These are phyloP conservation scores for Callipepla californica DNA, from an alignment of 2,113 vertebrate genomes.

Conservation along the genomic window DNA sequence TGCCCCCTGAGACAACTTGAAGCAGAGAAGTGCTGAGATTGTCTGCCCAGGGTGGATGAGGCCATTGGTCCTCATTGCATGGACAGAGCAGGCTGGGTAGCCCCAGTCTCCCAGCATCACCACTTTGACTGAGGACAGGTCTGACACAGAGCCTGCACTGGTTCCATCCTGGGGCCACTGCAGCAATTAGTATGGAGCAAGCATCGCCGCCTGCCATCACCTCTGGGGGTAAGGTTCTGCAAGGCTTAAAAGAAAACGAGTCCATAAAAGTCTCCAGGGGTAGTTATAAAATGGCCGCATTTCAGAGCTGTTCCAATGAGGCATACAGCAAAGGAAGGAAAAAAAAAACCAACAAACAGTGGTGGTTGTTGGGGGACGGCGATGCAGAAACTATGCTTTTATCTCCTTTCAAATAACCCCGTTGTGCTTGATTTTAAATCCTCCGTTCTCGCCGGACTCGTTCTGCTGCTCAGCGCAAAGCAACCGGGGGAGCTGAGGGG, in stretches of 20 bases:
- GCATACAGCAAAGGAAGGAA: background rate
- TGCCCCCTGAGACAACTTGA: constrained; percentile 4
- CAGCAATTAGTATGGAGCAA: constrained; percentile 17
- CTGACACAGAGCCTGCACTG: background rate
- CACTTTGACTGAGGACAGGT: background rate
- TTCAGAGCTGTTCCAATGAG: constrained; percentile 53
- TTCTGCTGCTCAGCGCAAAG: constrained; percentile 13
- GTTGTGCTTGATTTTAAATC: constrained; percentile 63
- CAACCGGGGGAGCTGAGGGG: background rate
- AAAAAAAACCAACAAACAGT: background rate
- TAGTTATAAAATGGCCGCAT: constrained; percentile 51
- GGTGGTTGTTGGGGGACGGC: background rate
- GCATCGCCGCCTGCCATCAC: background rate
- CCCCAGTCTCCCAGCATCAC: background rate
- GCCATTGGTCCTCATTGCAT: background rate
- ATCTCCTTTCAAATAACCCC: constrained; percentile 49
- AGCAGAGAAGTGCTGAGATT: constrained; percentile 11
- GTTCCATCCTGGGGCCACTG: background rate
- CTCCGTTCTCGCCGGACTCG: constrained; percentile 3
- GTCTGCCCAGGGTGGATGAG: background rate
- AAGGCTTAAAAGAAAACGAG: constrained; percentile 8
- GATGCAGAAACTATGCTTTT: background rate
- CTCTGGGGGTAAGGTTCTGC: background rate
- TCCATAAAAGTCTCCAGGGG: constrained; percentile 14
- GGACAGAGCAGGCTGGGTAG: background rate